Evolutionary conservation across 2,797 vertebrate species (phyloP).

Genomic region (Sebastes steindachneri): DNA sequence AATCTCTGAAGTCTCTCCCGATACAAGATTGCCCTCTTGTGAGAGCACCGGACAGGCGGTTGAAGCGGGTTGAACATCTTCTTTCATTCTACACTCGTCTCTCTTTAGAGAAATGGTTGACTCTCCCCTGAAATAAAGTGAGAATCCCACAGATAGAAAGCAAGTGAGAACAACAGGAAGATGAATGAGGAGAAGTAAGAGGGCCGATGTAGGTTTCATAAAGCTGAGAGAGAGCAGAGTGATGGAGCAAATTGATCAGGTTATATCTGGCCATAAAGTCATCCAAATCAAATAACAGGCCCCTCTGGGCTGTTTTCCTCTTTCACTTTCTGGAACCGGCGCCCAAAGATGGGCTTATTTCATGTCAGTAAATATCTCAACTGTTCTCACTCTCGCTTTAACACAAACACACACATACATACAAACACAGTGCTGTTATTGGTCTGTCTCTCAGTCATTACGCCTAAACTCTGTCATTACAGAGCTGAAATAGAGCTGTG

Average conservation of each 20-base stretch:
- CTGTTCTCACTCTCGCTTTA: conserved; percentile 5
- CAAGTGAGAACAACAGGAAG: background rate
- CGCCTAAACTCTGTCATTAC: background rate
- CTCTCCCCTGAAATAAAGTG: background rate
- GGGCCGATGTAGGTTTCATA: conserved; percentile 26
- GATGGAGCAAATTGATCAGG: conserved; percentile 42
- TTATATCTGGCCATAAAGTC: conserved; percentile 40
- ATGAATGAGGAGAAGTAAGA: conserved; percentile 3
- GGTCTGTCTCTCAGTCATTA: background rate
- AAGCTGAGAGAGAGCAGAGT: conserved; percentile 14
- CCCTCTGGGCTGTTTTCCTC: conserved; percentile 14
- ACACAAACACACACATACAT: background rate
- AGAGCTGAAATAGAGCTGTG: background rate
- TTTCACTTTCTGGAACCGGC: conserved; percentile 37
- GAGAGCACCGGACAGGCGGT: background rate
- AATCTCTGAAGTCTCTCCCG: background rate
- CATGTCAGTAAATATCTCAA: conserved; percentile 41
- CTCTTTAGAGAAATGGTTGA: background rate
- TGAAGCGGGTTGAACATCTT: background rate
- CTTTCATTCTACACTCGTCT: background rate
- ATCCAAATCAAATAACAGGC: conserved; percentile 48
- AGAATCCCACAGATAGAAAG: background rate
- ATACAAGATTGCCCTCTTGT: background rate
- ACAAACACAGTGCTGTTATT: background rate
- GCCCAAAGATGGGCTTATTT: conserved; percentile 43